Percentiles rank a stretch among this genome's conserved stretches.
Evolutionary conservation across 2,797 vertebrate species (phyloP).

Genomic region (Eurystomus glaucurus): DNA sequence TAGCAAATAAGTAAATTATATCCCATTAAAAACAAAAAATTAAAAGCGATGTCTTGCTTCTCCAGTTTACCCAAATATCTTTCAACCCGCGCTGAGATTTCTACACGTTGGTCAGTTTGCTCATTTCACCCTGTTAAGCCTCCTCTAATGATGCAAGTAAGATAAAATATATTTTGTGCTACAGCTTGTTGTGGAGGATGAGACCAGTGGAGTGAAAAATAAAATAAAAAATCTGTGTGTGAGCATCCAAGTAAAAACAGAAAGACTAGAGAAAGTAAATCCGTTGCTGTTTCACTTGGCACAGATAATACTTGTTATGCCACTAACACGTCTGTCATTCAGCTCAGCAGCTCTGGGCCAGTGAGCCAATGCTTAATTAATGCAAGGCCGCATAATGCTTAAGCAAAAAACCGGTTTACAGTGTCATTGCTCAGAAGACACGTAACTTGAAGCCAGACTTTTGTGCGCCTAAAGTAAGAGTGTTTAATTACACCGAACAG

Average conservation of each 20-base stretch:
- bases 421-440: neutral
- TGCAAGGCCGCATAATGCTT: neutral
- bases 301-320: neutral
- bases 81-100: neutral
- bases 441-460: neutral
- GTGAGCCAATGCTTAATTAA: conserved; percentile 11
- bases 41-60: neutral
- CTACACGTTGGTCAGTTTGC: neutral
- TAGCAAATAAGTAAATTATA: neutral
- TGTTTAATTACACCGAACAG: neutral
- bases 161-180: neutral
- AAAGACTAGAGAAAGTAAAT: neutral
- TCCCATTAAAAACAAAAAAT: neutral
- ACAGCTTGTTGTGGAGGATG: neutral
- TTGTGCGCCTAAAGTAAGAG: neutral
- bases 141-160: neutral
- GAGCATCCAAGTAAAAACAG: neutral
- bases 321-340: neutral
- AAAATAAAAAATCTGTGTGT: neutral
- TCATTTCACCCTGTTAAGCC: neutral
- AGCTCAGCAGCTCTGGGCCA: neutral
- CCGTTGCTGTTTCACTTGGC: neutral
- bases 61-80: neutral
- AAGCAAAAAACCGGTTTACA: neutral
- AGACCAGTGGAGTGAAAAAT: neutral